Evolutionary conservation across 2,113 vertebrate species (phyloP).

Genomic region (Brachyhypopomus gauderio): DNA sequence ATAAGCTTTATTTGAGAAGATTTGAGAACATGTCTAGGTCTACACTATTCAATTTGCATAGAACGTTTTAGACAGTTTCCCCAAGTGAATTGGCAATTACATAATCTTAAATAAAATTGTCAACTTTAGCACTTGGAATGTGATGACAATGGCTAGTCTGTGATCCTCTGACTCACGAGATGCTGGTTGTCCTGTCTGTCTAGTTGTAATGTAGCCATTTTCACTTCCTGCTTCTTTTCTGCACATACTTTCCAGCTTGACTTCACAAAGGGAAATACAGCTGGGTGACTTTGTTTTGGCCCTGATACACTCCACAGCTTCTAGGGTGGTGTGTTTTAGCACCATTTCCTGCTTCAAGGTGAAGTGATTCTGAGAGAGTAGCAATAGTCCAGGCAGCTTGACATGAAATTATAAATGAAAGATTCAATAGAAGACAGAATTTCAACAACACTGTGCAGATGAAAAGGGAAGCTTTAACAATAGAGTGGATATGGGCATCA

Average conservation of each 20-base stretch:
- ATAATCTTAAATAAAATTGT: background rate
- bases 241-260: background rate
- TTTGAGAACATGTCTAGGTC: too few species aligned
- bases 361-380: too few species aligned
- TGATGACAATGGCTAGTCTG: background rate
- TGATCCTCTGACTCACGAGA: background rate
- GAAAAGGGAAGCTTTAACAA: too few species aligned
- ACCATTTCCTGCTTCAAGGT: background rate
- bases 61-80: background rate
- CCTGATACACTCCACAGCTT: background rate
- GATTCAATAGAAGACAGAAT: too few species aligned
- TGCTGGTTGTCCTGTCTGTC: too few species aligned
- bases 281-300: background rate
- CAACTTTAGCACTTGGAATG: background rate
- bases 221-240: background rate
- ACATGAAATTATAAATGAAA: too few species aligned
- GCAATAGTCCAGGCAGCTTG: too few species aligned
- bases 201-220: background rate
- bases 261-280: background rate
- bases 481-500: too few species aligned
- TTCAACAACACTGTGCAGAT: too few species aligned
- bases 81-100: background rate
- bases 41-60: too few species aligned
- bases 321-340: background rate
- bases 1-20: too few species aligned